Evolutionary conservation across 2,888 invertebrate genomes (phyloP).

Genomic region (Drosophila mimica): DNA sequence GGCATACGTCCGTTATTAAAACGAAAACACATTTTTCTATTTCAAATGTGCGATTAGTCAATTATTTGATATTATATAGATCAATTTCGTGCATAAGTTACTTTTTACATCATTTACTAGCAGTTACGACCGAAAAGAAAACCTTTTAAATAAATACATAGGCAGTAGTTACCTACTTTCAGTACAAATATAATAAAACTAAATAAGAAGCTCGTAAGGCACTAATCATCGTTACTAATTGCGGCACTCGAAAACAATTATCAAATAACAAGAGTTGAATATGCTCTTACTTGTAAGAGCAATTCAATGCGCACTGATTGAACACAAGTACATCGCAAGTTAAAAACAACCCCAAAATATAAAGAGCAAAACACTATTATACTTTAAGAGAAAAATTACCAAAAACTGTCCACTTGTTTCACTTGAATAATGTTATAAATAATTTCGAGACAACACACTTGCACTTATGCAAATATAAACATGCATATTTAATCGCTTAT

Average conservation of each 20-base stretch:
- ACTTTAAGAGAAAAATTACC: slow-evolving; percentile 37
- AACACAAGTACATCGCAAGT: not conserved
- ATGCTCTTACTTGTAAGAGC: not conserved
- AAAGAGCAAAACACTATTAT: slow-evolving; percentile 19
- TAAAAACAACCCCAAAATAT: slow-evolving; percentile 27
- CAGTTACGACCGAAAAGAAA: not conserved
- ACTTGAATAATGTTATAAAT: not conserved
- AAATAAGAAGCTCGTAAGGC: not conserved
- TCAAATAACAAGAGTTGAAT: not conserved
- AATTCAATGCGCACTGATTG: slow-evolving; percentile 3
- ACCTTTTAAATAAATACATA: not conserved
- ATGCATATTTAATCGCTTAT: not conserved
- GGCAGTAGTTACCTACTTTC: not conserved
- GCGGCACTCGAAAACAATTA: not conserved
- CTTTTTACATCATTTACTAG: not conserved
- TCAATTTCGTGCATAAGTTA: not conserved
- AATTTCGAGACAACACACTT: not conserved
- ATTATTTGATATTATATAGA: not conserved
- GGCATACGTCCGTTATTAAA: not conserved
- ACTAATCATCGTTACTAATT: not conserved
- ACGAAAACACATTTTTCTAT: not conserved
- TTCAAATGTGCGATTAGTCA: not conserved
- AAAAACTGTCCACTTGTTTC: not conserved
- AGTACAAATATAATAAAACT: not conserved
- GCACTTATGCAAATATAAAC: not conserved